Percentiles rank a stretch among this genome's conserved stretches.
phyloP scores from a whole-genome alignment of 2,113 vertebrate species.

The Corythoichthys haematopterus region DNA sequence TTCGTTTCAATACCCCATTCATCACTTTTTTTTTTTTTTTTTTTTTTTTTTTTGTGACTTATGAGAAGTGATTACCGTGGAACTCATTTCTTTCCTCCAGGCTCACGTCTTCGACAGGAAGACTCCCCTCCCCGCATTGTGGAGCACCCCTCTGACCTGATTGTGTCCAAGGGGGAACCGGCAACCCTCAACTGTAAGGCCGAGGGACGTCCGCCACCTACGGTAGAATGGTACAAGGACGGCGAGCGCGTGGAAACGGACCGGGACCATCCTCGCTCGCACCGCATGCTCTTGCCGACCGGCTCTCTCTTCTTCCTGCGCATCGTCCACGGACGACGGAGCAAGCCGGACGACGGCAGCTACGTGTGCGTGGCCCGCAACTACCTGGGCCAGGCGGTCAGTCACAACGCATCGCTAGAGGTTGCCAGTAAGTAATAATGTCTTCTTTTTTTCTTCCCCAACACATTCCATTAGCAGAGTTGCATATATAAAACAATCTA shows the following conservation, averaged over 20 bases:
- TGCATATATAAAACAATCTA: too few species aligned
- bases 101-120: constrained; percentile 73
- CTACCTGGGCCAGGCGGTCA: constrained; percentile 92
- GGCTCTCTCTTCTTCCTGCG: constrained; percentile 92
- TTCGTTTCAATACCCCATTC: too few species aligned
- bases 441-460: neutral
- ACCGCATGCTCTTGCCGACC: constrained; percentile 73
- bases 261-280: constrained; percentile 68
- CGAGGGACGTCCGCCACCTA: constrained; percentile 65
- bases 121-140: constrained; percentile 72
- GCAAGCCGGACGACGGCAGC: constrained; percentile 87
- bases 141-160: constrained; percentile 72
- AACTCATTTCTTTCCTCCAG: constrained; percentile 26
- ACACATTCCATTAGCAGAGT: too few species aligned
- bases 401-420: constrained; percentile 94
- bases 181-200: constrained; percentile 72
- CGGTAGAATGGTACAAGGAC: constrained; percentile 72
- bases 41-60: constrained; percentile 3
- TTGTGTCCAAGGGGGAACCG: constrained; percentile 71
- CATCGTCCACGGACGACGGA: constrained; percentile 87
- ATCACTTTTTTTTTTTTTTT: neutral
- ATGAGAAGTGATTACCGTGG: neutral
- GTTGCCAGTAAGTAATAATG: constrained; percentile 86
- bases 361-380: constrained; percentile 93
- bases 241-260: constrained; percentile 70